Percentiles rank a stretch among this genome's conserved stretches.
Evolutionary conservation across 2,888 invertebrate species (phyloP).

Genomic region (Drosophila nr. fundita): DNA sequence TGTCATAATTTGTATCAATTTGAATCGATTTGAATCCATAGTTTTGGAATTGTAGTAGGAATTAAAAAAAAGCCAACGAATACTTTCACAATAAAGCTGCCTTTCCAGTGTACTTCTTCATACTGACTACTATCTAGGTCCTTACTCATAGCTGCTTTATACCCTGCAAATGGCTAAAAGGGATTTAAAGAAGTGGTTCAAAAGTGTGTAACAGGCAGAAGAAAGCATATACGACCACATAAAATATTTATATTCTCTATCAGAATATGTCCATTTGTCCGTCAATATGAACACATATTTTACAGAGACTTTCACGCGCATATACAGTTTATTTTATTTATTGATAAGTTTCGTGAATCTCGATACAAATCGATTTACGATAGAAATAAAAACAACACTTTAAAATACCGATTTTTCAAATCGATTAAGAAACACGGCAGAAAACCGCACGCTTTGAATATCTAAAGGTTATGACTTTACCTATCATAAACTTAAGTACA

Average conservation of each 20-base stretch:
- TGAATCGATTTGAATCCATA: background rate
- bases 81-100: background rate
- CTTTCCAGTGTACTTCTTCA: slow-evolving; percentile 11
- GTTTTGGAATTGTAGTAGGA: background rate
- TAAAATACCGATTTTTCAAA: background rate
- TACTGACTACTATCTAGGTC: background rate
- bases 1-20: background rate
- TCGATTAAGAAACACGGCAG: background rate
- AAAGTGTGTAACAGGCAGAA: background rate
- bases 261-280: no score
- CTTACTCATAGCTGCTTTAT: background rate
- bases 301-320: no score
- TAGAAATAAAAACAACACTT: background rate
- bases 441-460: background rate
- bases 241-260: background rate
- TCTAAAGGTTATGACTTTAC: background rate
- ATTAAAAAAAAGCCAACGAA: background rate
- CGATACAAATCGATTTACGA: background rate
- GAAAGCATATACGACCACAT: background rate
- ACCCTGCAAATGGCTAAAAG: background rate
- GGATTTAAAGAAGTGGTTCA: background rate
- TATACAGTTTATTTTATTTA: no score
- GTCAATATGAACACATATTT: no score
- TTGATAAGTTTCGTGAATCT: background rate
- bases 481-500: no score